Percentiles rank a stretch among this genome's conserved stretches.
Conservation (phyloP, 1,140 invertebrate genomes). For the Megalonaias nervosa region DNA sequence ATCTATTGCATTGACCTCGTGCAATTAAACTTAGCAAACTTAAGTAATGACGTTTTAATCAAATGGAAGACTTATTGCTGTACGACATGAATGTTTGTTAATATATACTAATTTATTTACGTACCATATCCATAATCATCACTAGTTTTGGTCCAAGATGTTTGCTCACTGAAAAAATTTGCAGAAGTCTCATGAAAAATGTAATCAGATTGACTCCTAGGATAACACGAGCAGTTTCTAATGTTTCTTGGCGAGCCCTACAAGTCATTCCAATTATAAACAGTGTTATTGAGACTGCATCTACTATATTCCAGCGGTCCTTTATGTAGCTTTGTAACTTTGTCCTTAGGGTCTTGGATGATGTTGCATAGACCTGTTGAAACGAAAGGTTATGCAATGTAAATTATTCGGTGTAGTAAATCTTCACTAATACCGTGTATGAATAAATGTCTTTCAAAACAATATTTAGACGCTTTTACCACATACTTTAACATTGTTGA, state of each 20-base stretch:
- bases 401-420: too few species aligned
- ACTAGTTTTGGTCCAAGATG: conserved; percentile 73
- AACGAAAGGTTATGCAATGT: background rate
- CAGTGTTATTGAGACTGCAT: conserved; percentile 63
- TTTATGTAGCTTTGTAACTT: conserved; percentile 65
- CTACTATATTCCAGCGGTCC: conserved; percentile 69
- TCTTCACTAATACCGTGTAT: too few species aligned
- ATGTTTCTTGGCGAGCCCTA: conserved; percentile 50
- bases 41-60: too few species aligned
- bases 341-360: conserved; percentile 48
- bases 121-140: conserved; percentile 73
- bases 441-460: too few species aligned
- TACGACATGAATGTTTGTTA: too few species aligned
- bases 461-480: too few species aligned
- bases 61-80: too few species aligned
- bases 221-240: conserved; percentile 61
- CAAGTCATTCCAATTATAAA: conserved; percentile 65
- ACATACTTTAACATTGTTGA: too few species aligned
- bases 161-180: conserved; percentile 70
- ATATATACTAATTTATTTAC: conserved; percentile 4
- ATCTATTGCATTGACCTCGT: too few species aligned
- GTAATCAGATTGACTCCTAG: conserved; percentile 66
- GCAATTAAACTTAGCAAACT: too few species aligned
- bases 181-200: conserved; percentile 68
- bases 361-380: conserved; percentile 47